Evolutionary conservation across 2,888 invertebrate genomes (phyloP).

Genomic region (Hirudinaria manillensis): DNA sequence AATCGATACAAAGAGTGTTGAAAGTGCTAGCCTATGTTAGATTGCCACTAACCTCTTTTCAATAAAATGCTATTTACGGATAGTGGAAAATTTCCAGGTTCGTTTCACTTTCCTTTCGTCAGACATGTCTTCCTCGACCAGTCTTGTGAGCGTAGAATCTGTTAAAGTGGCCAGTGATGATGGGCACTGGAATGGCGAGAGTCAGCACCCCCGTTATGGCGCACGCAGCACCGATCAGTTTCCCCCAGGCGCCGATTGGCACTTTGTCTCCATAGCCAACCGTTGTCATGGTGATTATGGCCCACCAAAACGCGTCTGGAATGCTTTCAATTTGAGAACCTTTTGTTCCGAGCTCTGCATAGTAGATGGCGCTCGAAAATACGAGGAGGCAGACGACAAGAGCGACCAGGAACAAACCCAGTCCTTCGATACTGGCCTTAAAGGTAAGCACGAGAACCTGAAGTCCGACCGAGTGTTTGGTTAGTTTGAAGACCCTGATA

Average conservation of each 20-base stretch:
- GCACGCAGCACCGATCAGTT: slow-evolving; percentile 51
- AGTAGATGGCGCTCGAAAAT: slow-evolving; percentile 57
- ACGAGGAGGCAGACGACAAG: slow-evolving; percentile 55
- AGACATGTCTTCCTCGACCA: slow-evolving; percentile 40
- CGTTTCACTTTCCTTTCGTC: background rate
- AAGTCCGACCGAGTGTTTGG: slow-evolving; percentile 57
- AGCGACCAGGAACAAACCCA: slow-evolving; percentile 56
- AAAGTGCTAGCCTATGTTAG: background rate
- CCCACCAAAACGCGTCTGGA: slow-evolving; percentile 56
- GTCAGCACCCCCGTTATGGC: slow-evolving; percentile 56
- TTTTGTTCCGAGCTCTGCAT: slow-evolving; percentile 54
- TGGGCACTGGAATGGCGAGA: slow-evolving; percentile 56
- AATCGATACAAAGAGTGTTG: background rate
- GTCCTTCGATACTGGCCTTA: slow-evolving; percentile 56
- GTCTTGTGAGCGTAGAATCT: slow-evolving; percentile 38
- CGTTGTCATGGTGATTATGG: slow-evolving; percentile 54
- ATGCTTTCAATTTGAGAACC: slow-evolving; percentile 52
- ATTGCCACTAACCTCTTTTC: background rate
- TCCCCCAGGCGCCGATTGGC: slow-evolving; percentile 51
- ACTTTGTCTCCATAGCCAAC: slow-evolving; percentile 54
- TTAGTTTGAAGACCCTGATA: slow-evolving; percentile 56
- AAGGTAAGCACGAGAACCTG: slow-evolving; percentile 58
- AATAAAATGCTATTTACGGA: slow-evolving; percentile 5
- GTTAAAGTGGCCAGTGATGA: slow-evolving; percentile 56
- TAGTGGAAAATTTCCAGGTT: no score